Base-by-base conservation (phyloP, 2,797 vertebrate species). In the Malacoraja senta region DNA sequence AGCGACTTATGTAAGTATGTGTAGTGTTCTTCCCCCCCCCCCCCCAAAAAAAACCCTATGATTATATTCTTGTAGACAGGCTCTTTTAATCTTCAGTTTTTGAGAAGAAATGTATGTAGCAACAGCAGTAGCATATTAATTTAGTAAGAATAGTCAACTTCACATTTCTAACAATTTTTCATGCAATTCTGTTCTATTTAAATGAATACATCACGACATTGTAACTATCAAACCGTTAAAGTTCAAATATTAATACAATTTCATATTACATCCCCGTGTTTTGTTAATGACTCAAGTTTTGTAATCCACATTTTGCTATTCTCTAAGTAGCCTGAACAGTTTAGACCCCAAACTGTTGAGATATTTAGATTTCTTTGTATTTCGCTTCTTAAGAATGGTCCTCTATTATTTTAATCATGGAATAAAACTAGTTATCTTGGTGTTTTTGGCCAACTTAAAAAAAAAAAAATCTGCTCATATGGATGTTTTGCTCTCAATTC, bases 1-100 rank as follows among this genome's bases (percentile, higher is more conserved):
- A 92, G 71, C 71, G 90, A 76, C 90, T 92, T 76, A 92, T 92
- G 90, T 92, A 92, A 92, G 90, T 92, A 92, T 76, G 6, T 91
- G 90, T 92, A 92, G 90, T 76, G 71, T 92, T 74, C 44, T 92
- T 91, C 58, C 3, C 3, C 3, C 44, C 3, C 2, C 44, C 44
- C 44, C 44, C 44, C 44, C 44, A n/a, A n/a, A n/a, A n/a, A n/a
- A 29, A 72, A 53, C 38, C 26, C 44, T 76, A 76, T 26, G 9
- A 92, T 76, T 92, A 74, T 76, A 76, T 24, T n/a, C 90, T 32
- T 1, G n/a, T 88, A 32, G 63, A 88, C 84, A 6, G 63, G 83
- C 83, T 35, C n/a, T 68, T 91, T 92, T 92, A 92, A 92, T 32
- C 84, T 76, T 92, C 24, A 92, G 24, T 24, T 92, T 74, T 35